These are phyloP conservation scores for Nephila pilipes DNA, from an alignment of 1,140 invertebrate genomes.

Conservation along the genomic window DNA sequence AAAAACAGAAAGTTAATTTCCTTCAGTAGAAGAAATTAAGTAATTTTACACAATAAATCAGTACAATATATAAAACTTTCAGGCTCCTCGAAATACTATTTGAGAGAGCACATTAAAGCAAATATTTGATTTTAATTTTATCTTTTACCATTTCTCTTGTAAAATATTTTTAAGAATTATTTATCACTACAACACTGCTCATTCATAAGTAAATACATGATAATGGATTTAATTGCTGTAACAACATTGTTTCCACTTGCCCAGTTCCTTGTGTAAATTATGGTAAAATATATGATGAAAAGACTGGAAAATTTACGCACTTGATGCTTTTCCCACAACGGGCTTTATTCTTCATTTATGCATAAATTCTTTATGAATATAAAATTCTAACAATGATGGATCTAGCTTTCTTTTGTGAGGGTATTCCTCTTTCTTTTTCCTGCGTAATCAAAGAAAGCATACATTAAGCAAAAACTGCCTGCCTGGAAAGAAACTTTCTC, in stretches of 20 bases:
- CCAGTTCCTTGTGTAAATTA: background rate
- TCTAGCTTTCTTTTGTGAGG: background rate
- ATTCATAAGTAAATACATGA: background rate
- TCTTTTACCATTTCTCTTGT: no score
- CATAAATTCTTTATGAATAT: background rate
- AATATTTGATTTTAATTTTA: no score
- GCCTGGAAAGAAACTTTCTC: background rate
- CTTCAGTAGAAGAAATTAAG: no score
- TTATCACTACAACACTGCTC: no score
- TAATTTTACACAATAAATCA: no score
- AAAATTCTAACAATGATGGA: conserved; percentile 22
- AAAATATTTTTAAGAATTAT: no score
- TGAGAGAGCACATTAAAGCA: no score
- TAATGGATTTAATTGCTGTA: background rate
- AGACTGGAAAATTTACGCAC: background rate
- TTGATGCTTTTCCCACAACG: background rate
- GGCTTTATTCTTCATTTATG: background rate
- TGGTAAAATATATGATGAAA: background rate
- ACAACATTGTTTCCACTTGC: background rate
- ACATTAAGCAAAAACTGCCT: conserved; percentile 43
- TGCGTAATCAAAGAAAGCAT: conserved; percentile 47
- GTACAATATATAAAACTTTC: no score
- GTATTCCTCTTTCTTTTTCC: background rate
- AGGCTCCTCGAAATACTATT: no score
- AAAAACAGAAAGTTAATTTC: no score